Conservation (phyloP, 2,797 vertebrate genomes). For the Gadopsis marmoratus region DNA sequence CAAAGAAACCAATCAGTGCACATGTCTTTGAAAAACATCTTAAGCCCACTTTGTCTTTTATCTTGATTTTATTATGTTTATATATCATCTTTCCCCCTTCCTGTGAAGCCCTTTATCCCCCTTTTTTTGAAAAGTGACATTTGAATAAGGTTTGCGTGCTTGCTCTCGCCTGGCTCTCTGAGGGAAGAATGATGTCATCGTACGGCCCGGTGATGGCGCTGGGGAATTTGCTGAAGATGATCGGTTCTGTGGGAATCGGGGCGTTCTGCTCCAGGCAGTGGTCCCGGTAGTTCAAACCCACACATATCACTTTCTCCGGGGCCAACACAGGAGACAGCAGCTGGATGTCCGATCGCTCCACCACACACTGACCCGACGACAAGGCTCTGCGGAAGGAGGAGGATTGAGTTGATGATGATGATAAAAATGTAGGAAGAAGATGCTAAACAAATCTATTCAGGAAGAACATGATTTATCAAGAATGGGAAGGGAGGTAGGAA, state of each 20-base stretch:
- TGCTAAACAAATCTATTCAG: neutral
- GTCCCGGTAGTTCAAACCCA: conserved; percentile 95
- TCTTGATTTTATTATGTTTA: too few species aligned
- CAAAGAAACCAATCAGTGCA: too few species aligned
- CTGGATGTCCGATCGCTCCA: conserved; percentile 76
- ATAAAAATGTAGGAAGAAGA: neutral
- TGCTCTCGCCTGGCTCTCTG: conserved; percentile 83
- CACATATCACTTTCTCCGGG: conserved; percentile 94
- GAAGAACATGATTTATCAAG: neutral
- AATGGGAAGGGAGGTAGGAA: neutral
- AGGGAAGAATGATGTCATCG: conserved; percentile 87
- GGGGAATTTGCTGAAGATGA: conserved; percentile 98
- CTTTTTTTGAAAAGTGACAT: neutral
- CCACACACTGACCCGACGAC: conserved; percentile 78
- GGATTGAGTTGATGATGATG: neutral
- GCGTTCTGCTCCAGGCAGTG: conserved; percentile 93
- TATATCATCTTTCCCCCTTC: neutral
- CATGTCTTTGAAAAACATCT: neutral
- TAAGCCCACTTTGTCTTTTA: too few species aligned
- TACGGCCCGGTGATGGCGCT: conserved; percentile 91
- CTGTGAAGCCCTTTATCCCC: neutral
- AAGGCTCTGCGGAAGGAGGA: conserved; percentile 83
- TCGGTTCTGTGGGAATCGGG: conserved; percentile 89
- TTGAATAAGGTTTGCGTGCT: neutral
- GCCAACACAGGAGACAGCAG: conserved; percentile 88